Evolutionary conservation across 1,140 invertebrate genomes (phyloP).

Genomic region (Pseudomyrmex cubaensis): DNA sequence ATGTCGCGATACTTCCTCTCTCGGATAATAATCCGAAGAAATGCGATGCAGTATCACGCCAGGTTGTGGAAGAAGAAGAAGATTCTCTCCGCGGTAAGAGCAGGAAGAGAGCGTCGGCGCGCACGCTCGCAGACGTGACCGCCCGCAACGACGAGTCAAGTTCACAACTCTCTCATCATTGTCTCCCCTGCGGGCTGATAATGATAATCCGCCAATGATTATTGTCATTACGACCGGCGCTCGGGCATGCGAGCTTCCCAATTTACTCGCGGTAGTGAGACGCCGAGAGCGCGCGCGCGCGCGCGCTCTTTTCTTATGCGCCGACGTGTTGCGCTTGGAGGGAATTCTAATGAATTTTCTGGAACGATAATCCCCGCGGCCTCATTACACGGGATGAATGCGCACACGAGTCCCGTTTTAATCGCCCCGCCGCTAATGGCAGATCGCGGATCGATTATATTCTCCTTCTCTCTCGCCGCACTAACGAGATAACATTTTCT

Average conservation of each 20-base stretch:
- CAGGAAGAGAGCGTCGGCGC: neutral
- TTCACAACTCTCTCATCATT: constrained; percentile 81
- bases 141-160: constrained; percentile 72
- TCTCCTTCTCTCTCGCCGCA: neutral
- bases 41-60: neutral
- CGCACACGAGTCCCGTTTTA: constrained; percentile 37
- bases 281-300: too few species aligned
- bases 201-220: constrained; percentile 66
- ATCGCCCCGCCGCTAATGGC: constrained; percentile 25
- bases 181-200: constrained; percentile 70
- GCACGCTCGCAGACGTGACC: constrained; percentile 53
- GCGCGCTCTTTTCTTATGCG: neutral
- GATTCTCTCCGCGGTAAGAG: neutral
- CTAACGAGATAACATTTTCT: constrained; percentile 29
- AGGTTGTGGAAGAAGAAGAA: neutral
- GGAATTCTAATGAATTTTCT: constrained; percentile 48
- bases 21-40: constrained; percentile 27
- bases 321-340: neutral
- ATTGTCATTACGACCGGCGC: constrained; percentile 47
- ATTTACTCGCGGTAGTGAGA: constrained; percentile 20
- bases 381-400: constrained; percentile 50
- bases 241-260: constrained; percentile 13
- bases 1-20: constrained; percentile 21
- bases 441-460: constrained; percentile 33
- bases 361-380: constrained; percentile 30